These are phyloP conservation scores for Sebastes schlegelii DNA, from an alignment of 2,113 vertebrate genomes.

Conservation along the genomic window DNA sequence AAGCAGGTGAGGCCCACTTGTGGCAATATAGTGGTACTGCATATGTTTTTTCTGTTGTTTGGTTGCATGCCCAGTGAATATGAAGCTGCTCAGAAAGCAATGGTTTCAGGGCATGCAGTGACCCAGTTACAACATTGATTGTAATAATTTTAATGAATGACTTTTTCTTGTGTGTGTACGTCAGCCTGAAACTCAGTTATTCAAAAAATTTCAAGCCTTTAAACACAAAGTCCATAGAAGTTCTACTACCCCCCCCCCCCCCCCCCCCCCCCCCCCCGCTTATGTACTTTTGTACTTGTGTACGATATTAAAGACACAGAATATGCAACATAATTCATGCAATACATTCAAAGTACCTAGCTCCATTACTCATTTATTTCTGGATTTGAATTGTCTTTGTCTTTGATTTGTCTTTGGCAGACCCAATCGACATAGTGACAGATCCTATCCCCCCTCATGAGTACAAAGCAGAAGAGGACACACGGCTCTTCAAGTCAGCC, in stretches of 20 bases:
- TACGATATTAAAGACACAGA: not conserved
- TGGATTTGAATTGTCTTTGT: conserved; percentile 30
- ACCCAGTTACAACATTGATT: conserved; percentile 37
- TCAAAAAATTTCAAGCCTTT: conserved; percentile 17
- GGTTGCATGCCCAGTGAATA: not conserved
- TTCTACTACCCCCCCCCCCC: not conserved
- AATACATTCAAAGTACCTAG: conserved; percentile 2
- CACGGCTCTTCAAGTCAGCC: conserved; percentile 90
- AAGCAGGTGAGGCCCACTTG: conserved; percentile 60
- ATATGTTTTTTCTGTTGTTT: conserved; percentile 29
- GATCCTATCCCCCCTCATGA: conserved; percentile 93
- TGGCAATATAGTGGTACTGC: conserved; percentile 52
- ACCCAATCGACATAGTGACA: conserved; percentile 96
- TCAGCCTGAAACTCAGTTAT: conserved; percentile 9
- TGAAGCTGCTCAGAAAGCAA: conserved; percentile 16
- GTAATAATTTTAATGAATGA: conserved; percentile 38
- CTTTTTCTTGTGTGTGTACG: not conserved
- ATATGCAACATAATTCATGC: not conserved
- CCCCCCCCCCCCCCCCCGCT: not conserved
- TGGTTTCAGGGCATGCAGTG: conserved; percentile 32
- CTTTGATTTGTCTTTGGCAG: conserved; percentile 75
- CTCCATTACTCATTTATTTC: conserved; percentile 5
- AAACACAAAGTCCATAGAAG: conserved; percentile 22
- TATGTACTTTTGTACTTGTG: not conserved
- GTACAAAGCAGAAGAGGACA: conserved; percentile 96